Evolutionary conservation across 1,140 invertebrate genomes (phyloP).

Genomic region (Geopemphigus sp.): DNA sequence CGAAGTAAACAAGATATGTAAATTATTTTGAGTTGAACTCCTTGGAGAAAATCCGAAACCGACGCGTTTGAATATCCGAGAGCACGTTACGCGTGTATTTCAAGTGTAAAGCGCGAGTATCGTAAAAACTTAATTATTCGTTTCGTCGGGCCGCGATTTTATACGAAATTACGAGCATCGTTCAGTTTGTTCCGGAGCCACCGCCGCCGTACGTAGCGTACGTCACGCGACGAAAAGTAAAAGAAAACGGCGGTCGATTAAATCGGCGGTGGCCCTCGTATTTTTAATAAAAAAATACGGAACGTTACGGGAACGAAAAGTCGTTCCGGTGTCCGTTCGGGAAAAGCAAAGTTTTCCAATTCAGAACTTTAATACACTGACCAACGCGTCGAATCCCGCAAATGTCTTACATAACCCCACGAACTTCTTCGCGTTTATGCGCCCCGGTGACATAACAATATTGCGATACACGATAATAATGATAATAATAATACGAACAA

Average conservation of each 20-base stretch:
- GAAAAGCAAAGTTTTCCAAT: constrained; percentile 23
- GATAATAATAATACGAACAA: too few species aligned
- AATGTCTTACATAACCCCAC: too few species aligned
- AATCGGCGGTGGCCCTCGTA: too few species aligned
- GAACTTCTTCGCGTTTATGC: not conserved
- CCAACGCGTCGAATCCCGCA: too few species aligned
- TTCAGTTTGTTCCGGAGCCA: too few species aligned
- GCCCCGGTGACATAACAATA: not conserved
- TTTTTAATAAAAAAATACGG: too few species aligned
- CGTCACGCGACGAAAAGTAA: too few species aligned
- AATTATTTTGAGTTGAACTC: not conserved
- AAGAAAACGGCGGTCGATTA: too few species aligned
- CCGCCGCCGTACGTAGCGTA: too few species aligned
- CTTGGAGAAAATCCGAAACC: not conserved
- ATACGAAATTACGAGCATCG: too few species aligned
- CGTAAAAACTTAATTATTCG: not conserved
- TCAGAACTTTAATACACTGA: constrained; percentile 19
- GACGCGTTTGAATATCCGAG: not conserved
- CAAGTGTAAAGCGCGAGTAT: not conserved
- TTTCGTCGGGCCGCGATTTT: too few species aligned
- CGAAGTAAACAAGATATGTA: not conserved
- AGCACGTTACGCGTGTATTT: not conserved
- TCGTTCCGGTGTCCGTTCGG: not conserved
- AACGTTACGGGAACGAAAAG: not conserved
- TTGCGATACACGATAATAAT: too few species aligned